Conservation (phyloP, 2,888 invertebrate species). For the Phorcus lineatus region DNA sequence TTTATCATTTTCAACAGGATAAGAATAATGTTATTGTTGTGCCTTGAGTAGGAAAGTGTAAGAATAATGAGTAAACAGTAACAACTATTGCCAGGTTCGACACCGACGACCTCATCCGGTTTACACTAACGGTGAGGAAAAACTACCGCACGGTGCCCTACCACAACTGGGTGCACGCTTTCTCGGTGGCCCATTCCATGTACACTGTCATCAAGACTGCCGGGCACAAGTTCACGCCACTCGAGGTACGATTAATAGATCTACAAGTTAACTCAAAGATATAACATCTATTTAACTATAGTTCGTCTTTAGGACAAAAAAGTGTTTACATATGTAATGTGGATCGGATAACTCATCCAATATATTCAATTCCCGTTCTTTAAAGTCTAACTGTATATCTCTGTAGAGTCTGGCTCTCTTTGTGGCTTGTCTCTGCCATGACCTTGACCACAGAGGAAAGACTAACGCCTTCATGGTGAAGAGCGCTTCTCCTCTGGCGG, state of each 20-base stretch:
- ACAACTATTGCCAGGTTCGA: conserved; percentile 79
- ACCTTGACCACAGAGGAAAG: conserved; percentile 89
- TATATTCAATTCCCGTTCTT: too few species aligned
- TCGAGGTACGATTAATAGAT: conserved; percentile 78
- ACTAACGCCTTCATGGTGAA: conserved; percentile 91
- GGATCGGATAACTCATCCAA: too few species aligned
- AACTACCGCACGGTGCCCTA: conserved; percentile 90
- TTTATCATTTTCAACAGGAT: too few species aligned
- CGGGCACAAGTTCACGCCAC: conserved; percentile 78
- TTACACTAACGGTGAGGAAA: conserved; percentile 88
- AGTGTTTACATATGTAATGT: too few species aligned
- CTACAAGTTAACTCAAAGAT: neutral
- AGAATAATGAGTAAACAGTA: too few species aligned
- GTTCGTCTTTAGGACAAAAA: too few species aligned
- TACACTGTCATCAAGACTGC: conserved; percentile 84
- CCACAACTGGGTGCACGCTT: conserved; percentile 91
- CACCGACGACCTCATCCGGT: conserved; percentile 82
- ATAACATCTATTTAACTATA: too few species aligned
- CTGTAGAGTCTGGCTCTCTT: conserved; percentile 85
- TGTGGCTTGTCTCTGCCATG: conserved; percentile 89
- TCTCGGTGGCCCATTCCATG: conserved; percentile 90
- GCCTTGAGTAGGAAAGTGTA: too few species aligned
- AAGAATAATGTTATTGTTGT: too few species aligned
- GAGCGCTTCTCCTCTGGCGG: conserved; percentile 87
- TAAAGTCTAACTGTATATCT: too few species aligned